Percentiles rank a stretch among this genome's conserved stretches.
Evolutionary conservation across 2,113 vertebrate species (phyloP).

Genomic region (Amblyopsis rosae): DNA sequence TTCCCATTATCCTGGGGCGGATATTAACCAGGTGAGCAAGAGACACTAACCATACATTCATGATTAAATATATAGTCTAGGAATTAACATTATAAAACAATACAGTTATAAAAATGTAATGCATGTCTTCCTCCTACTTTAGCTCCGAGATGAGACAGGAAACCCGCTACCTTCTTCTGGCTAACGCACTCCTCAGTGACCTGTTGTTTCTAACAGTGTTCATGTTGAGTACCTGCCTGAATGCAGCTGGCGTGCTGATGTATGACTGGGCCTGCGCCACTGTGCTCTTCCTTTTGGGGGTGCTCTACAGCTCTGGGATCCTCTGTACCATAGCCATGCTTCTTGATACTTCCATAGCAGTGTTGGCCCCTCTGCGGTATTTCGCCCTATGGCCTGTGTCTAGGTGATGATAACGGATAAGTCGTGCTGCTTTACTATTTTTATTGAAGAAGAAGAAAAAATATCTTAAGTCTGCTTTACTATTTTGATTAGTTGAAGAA

Average conservation of each 20-base stretch:
- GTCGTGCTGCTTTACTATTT: not conserved
- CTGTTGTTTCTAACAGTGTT: conserved; percentile 76
- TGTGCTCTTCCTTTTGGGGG: conserved; percentile 69
- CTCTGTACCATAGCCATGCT: conserved; percentile 77
- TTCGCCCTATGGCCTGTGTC: conserved; percentile 66
- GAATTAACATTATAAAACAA: not conserved
- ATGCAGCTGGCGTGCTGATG: conserved; percentile 53
- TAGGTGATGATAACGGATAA: conserved; percentile 1
- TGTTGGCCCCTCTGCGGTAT: conserved; percentile 77
- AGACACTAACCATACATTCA: not conserved
- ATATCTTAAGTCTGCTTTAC: not conserved
- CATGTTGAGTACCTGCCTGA: conserved; percentile 67
- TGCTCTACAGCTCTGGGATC: conserved; percentile 73
- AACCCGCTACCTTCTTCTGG: conserved; percentile 80
- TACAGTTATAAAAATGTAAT: not conserved
- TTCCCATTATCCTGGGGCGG: conserved; percentile 73
- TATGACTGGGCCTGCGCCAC: conserved; percentile 67
- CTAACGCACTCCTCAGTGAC: conserved; percentile 78
- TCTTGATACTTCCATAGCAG: conserved; percentile 76
- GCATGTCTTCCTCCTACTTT: not conserved
- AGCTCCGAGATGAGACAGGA: conserved; percentile 68
- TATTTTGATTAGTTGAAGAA: not conserved
- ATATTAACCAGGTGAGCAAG: conserved; percentile 67
- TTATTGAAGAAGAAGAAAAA: not conserved
- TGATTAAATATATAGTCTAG: not conserved